Evolutionary conservation across 2,113 vertebrate genomes (phyloP).

Genomic region (Muscicapa adusta): DNA sequence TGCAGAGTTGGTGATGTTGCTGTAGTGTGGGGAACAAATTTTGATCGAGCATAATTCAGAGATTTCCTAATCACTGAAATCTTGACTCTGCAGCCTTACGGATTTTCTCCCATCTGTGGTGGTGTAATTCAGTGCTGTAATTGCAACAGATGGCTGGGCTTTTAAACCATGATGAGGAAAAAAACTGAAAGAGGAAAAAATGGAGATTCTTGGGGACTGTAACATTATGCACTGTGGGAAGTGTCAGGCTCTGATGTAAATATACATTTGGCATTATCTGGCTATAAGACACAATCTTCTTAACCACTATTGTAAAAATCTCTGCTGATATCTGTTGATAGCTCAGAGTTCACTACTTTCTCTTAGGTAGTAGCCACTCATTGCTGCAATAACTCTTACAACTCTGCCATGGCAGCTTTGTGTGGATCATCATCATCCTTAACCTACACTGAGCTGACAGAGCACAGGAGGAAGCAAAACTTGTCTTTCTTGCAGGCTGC

Average conservation of each 20-base stretch:
- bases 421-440: not conserved
- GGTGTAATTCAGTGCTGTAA: constrained; percentile 13
- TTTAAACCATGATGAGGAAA: not conserved
- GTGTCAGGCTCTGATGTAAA: not conserved
- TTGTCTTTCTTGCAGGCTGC: not conserved
- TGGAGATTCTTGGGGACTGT: not conserved
- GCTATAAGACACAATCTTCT: not conserved
- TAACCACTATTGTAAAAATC: not conserved
- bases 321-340: not conserved
- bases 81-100: constrained; percentile 30
- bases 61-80: constrained; percentile 38
- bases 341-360: not conserved
- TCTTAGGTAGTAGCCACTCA: not conserved
- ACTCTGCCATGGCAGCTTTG: not conserved
- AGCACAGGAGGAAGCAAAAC: not conserved
- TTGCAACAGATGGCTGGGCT: constrained; percentile 37
- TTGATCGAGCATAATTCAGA: not conserved
- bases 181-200: not conserved
- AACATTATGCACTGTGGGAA: not conserved
- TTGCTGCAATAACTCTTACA: not conserved
- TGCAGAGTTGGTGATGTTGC: fast-evolving
- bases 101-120: constrained; percentile 40
- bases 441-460: not conserved
- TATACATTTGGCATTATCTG: not conserved
- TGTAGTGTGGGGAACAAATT: not conserved